Base-by-base conservation (phyloP, 2,888 invertebrate species). In the Tinea trinotella region DNA sequence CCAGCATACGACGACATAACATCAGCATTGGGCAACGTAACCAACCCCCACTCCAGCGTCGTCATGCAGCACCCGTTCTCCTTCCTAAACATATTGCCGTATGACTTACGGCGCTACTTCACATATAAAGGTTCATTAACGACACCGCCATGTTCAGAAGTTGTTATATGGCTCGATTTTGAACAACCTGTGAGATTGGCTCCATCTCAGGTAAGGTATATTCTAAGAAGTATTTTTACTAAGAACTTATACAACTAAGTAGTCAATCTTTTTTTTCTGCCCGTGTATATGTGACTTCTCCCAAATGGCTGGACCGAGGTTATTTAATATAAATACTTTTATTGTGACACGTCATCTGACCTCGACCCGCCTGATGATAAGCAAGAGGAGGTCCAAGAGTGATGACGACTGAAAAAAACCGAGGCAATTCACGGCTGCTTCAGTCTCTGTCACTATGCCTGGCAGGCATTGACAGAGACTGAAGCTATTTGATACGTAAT, bases 81-180 rank as follows among this genome's bases (percentile, higher is more conserved):
- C 0, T 76, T 91, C 61, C 71, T 76, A n/a, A 78, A 88, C 54
- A 86, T 90, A 46, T 64, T 91, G 55, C 87, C 83, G 0, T 71
- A 74, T 48, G 84, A 89, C 64, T 72, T 89, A 57, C 70, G 88
- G 34, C 76, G 90, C 35, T 96, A 94, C 77, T 96, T 92, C 83
- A 95, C 94, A 0, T 96, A 96, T 70, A 87, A 88, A 46, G 96
- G 96, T 0, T 95, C 95, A 0, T 71, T 96, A 59, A 96, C 96
- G 2, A 96, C 96, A 1, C 95, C 95, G 1, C 96, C 96, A 0
- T 93, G 93, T 62, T 89, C 89, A 17, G 96, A 96, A 81, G 91
- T 93, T 52, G 96, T 96, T 36, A 91, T 90, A 36, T 96, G 95
- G 95, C 90, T 96, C 56, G 93, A 96, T 63, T 94, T 93, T 65